Base-by-base conservation (phyloP, 2,797 vertebrate genomes). In the Brotula barbata region DNA sequence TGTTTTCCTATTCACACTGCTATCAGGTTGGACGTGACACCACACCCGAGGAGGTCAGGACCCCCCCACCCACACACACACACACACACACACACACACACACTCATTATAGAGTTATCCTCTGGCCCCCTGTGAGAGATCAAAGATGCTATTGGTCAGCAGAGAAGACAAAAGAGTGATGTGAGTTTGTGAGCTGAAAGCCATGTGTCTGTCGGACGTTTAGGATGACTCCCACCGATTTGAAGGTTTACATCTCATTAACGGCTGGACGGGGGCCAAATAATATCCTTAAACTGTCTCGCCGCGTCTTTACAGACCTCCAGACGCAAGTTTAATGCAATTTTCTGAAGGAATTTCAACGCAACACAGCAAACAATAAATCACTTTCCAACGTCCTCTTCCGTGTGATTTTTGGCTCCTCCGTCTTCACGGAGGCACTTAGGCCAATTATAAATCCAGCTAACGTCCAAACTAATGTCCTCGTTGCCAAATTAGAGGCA, bases 91-190 rank as follows among this genome's bases (percentile, higher is more conserved):
- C 58, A 56, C 25, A 53, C 58, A 71, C 47, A 52, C 74, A 59
- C 34, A 64, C 36, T 59, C 23, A 39, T 11, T 23, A 43, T 17
- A 57, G 31, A 64, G 50, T 34, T 66, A 45, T 80, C 69, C 68
- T 52, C 62, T 56, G 45, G 5, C 19, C 46, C 55, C 60, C 69
- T 78, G 58, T 82, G 88, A 81, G 81, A 89, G 85, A 91, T 91
- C 87, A 89, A 91, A 90, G 86, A 83, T 89, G 78, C 82, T 77
- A 79, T 82, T 83, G 78, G 84, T 87, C 68, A 65, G 60, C 58
- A 33, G 64, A 73, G 77, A 82, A 85, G 84, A 83, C 77, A 87
- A 82, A 87, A 62, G 77, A 75, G 67, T 76, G 60, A 76, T 68
- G 64, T 58, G 71, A 68, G 82, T 78, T 71, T 79, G 73, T 66